Percentiles rank a stretch among this genome's conserved stretches.
Evolutionary conservation across 2,797 vertebrate species (phyloP).

Genomic region (Coendou prehensilis): DNA sequence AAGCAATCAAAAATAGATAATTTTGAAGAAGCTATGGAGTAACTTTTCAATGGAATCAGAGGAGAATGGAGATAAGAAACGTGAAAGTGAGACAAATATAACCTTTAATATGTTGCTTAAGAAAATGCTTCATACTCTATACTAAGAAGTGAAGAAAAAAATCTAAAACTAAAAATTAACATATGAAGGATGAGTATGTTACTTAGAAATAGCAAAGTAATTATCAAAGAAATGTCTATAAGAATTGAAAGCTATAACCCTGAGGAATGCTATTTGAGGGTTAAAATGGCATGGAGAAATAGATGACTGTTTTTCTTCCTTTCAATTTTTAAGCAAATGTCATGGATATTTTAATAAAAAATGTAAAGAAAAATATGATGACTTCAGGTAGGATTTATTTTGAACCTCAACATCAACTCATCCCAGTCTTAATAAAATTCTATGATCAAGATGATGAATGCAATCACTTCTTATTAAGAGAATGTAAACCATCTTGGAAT

Average conservation of each 20-base stretch:
- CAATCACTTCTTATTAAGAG: slow-evolving; percentile 1
- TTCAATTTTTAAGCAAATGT: slow-evolving; percentile 32
- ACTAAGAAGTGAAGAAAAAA: slow-evolving; percentile 30
- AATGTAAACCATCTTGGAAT: slow-evolving; percentile 49
- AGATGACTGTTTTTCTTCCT: slow-evolving; percentile 29
- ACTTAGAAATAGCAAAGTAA: slow-evolving; percentile 29
- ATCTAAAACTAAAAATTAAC: slow-evolving; percentile 33
- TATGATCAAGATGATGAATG: slow-evolving; percentile 34
- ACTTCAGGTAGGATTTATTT: slow-evolving; percentile 59
- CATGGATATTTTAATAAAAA: slow-evolving; percentile 69
- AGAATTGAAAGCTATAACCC: slow-evolving; percentile 18
- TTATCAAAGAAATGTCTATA: slow-evolving; percentile 8
- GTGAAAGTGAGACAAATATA: not conserved
- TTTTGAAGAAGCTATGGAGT: not conserved
- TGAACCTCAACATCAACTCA: slow-evolving; percentile 24
- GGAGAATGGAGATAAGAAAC: not conserved
- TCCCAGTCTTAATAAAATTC: slow-evolving; percentile 27
- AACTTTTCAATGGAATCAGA: not conserved
- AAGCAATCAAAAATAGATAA: not conserved
- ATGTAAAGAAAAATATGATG: slow-evolving; percentile 55
- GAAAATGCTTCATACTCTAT: not conserved
- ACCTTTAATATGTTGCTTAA: not conserved
- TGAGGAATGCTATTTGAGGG: not conserved
- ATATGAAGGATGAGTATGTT: not conserved
- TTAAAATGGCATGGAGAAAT: not conserved